Percentiles rank a stretch among this genome's conserved stretches.
Evolutionary conservation across 2,888 invertebrate genomes (phyloP).

Genomic region (Epicampocera succincta): DNA sequence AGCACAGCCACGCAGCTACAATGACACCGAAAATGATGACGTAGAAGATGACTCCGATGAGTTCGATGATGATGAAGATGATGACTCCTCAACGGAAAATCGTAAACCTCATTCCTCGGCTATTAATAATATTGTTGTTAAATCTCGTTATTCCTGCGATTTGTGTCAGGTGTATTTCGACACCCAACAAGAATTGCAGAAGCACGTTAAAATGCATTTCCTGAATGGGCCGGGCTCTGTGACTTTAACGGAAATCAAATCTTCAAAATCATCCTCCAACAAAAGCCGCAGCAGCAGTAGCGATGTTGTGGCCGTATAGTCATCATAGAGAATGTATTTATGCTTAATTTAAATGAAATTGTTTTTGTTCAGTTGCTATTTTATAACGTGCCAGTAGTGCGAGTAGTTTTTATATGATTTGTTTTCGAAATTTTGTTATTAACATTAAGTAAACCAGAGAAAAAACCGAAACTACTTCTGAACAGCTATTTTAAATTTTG

Average conservation of each 20-base stretch:
- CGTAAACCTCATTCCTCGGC: conserved; percentile 63
- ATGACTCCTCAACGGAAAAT: conserved; percentile 71
- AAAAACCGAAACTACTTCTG: conserved; percentile 11
- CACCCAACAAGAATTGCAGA: conserved; percentile 79
- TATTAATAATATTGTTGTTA: conserved; percentile 48
- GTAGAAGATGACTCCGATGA: conserved; percentile 69
- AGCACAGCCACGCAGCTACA: conserved; percentile 54
- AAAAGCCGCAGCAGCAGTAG: conserved; percentile 71
- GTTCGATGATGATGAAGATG: conserved; percentile 67
- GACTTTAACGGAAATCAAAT: conserved; percentile 74
- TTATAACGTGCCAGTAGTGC: conserved; percentile 47
- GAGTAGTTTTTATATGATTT: conserved; percentile 8
- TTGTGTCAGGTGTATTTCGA: conserved; percentile 81
- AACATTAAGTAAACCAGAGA: not conserved
- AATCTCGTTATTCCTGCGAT: conserved; percentile 80
- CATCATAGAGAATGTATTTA: conserved; percentile 63
- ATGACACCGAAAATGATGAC: conserved; percentile 66
- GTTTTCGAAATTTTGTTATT: not conserved
- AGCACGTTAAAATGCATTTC: conserved; percentile 81
- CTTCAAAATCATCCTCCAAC: conserved; percentile 69
- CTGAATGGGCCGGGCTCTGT: conserved; percentile 80
- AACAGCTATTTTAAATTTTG: conserved; percentile 5
- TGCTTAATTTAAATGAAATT: conserved; percentile 41
- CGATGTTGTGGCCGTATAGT: conserved; percentile 70
- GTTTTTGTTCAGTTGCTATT: conserved; percentile 25